Evolutionary conservation across 2,797 vertebrate genomes (phyloP).

Genomic region (Cirrhinus molitorella): DNA sequence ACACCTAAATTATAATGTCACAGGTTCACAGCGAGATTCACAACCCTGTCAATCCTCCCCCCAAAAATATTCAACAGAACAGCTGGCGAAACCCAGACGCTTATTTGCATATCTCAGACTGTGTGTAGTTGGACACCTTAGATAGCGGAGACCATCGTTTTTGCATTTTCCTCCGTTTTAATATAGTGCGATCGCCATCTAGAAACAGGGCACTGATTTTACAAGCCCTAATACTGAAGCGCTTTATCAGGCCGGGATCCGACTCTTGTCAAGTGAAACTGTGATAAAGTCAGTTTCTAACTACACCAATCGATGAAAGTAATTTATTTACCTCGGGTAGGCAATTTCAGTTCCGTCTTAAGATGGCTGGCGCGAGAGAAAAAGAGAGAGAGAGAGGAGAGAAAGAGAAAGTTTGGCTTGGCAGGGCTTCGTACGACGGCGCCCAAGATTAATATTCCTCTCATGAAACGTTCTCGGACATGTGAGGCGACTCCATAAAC

Average conservation of each 20-base stretch:
- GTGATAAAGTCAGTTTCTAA: conserved; percentile 84
- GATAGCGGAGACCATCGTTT: conserved; percentile 51
- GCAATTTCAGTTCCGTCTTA: conserved; percentile 79
- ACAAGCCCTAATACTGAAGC: conserved; percentile 48
- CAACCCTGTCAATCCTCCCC: conserved; percentile 32
- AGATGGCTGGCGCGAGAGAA: conserved; percentile 57
- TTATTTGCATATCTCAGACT: conserved; percentile 28
- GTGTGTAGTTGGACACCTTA: conserved; percentile 39
- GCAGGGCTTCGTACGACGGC: conserved; percentile 67
- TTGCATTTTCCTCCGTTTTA: conserved; percentile 66
- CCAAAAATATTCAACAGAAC: conserved; percentile 32
- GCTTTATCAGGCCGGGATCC: conserved; percentile 77
- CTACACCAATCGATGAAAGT: conserved; percentile 83
- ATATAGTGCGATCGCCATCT: conserved; percentile 75
- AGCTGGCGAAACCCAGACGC: neutral
- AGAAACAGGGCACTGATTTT: conserved; percentile 65
- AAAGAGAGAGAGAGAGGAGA: conserved; percentile 27
- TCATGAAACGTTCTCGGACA: conserved; percentile 72
- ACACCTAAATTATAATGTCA: conserved; percentile 25
- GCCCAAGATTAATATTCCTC: conserved; percentile 82
- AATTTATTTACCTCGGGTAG: conserved; percentile 82
- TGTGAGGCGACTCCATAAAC: conserved; percentile 80
- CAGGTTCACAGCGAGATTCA: neutral
- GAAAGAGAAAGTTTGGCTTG: conserved; percentile 49
- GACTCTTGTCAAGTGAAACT: conserved; percentile 81